Percentiles rank a stretch among this genome's conserved stretches.
Conservation (phyloP, 1,140 invertebrate genomes). For the Druon quercuslanigerum region DNA sequence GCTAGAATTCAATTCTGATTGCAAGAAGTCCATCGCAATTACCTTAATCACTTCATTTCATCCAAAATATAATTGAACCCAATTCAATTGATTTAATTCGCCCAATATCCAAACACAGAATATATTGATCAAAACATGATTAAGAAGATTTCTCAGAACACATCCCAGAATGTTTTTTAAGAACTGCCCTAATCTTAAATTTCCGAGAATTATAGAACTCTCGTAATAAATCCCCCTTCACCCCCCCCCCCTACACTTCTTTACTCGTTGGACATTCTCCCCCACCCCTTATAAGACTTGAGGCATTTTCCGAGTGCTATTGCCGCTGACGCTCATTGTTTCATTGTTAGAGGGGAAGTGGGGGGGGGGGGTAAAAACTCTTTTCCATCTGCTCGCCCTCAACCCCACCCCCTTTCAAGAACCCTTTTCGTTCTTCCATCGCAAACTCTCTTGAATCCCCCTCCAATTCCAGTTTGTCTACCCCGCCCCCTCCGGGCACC, state of each 20-base stretch:
- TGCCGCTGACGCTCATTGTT: constrained; percentile 66
- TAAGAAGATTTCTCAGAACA: too few relatives aligned
- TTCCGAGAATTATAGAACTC: not conserved
- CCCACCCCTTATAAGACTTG: constrained; percentile 47
- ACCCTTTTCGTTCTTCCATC: constrained; percentile 32
- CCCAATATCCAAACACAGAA: too few relatives aligned
- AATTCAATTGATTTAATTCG: too few relatives aligned
- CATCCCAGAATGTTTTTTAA: too few relatives aligned
- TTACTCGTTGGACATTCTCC: not conserved
- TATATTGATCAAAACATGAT: too few relatives aligned
- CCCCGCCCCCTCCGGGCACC: not conserved
- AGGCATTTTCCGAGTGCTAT: constrained; percentile 63
- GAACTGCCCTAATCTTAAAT: too few relatives aligned
- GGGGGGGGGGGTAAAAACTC: constrained; percentile 44
- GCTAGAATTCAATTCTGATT: too few relatives aligned
- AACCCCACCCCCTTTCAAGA: constrained; percentile 32
- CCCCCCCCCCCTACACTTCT: too few relatives aligned
- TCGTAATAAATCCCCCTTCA: not conserved
- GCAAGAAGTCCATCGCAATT: too few relatives aligned
- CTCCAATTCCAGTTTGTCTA: not conserved
- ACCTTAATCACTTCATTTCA: too few relatives aligned
- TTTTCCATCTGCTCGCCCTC: constrained; percentile 52
- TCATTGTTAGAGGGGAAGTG: constrained; percentile 59
- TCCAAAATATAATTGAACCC: too few relatives aligned
- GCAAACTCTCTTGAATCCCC: constrained; percentile 28